These are phyloP conservation scores for Microcebus tavaratra DNA, from an alignment of 2,113 vertebrate species.

Conservation along the genomic window DNA sequence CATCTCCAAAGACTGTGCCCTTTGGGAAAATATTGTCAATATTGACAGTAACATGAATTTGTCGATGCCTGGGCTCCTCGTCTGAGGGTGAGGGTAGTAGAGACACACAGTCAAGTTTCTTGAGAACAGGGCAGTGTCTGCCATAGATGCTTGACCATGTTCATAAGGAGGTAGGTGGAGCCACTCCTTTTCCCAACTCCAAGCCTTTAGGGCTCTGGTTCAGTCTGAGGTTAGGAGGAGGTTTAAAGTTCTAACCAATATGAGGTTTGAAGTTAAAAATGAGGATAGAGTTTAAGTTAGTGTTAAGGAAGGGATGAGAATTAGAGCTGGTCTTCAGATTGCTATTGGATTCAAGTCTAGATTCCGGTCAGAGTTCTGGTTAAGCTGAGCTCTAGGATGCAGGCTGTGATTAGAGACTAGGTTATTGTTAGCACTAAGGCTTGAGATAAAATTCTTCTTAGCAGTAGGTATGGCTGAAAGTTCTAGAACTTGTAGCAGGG, in stretches of 20 bases:
- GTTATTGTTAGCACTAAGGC: not conserved
- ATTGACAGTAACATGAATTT: not conserved
- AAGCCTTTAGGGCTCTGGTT: not conserved
- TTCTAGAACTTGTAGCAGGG: not conserved
- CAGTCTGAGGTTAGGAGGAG: not conserved
- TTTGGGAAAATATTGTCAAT: not conserved
- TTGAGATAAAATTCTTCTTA: not conserved
- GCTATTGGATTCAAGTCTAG: not conserved
- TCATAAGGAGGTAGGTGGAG: not conserved
- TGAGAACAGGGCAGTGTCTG: not conserved
- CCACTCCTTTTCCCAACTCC: not conserved
- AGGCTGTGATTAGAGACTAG: not conserved
- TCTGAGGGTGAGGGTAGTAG: not conserved
- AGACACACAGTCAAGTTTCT: not conserved
- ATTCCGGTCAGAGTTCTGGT: not conserved
- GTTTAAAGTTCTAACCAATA: not conserved
- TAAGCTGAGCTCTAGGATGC: not conserved
- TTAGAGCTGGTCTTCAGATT: not conserved
- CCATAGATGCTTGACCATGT: not conserved
- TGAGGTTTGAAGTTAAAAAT: not conserved
- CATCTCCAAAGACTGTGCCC: not conserved
- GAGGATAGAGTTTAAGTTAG: not conserved
- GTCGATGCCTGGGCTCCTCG: not conserved
- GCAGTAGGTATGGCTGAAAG: not conserved
- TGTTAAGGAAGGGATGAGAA: not conserved